These are phyloP conservation scores for Pollenia griseotomentosa DNA, from an alignment of 2,888 invertebrate genomes.

Conservation along the genomic window DNA sequence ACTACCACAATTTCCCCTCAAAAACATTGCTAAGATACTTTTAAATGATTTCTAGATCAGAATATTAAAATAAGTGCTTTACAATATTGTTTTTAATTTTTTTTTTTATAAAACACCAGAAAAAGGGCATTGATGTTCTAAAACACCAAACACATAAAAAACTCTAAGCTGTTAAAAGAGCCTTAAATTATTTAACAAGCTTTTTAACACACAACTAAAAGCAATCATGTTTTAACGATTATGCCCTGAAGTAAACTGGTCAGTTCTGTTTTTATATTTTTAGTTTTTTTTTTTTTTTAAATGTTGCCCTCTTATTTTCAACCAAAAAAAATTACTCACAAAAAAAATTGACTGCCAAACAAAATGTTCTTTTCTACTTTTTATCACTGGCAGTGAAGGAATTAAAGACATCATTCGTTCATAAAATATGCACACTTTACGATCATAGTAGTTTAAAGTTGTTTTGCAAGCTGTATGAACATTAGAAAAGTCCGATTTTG, in stretches of 20 bases:
- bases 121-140: not conserved
- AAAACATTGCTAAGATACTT: not conserved
- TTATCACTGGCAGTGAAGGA: not conserved
- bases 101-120: not conserved
- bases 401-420: constrained; percentile 23
- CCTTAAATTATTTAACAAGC: constrained; percentile 37
- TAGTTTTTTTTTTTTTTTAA: not conserved
- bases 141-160: not conserved
- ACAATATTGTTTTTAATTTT: not conserved
- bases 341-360: constrained; percentile 2
- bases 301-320: not conserved
- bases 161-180: not conserved
- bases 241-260: constrained; percentile 12
- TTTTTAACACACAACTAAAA: constrained; percentile 43
- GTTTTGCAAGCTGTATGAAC: not conserved
- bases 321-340: not conserved
- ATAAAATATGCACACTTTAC: constrained; percentile 6
- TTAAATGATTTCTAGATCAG: not conserved
- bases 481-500: not conserved
- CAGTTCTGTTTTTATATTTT: constrained; percentile 2
- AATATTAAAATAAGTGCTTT: not conserved
- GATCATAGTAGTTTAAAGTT: not conserved
- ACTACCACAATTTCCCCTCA: not conserved
- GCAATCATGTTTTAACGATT: constrained; percentile 6
- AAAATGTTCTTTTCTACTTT: not conserved